Evolutionary conservation across 2,113 vertebrate species (phyloP).

Genomic region (Phylloscopus trochilus): DNA sequence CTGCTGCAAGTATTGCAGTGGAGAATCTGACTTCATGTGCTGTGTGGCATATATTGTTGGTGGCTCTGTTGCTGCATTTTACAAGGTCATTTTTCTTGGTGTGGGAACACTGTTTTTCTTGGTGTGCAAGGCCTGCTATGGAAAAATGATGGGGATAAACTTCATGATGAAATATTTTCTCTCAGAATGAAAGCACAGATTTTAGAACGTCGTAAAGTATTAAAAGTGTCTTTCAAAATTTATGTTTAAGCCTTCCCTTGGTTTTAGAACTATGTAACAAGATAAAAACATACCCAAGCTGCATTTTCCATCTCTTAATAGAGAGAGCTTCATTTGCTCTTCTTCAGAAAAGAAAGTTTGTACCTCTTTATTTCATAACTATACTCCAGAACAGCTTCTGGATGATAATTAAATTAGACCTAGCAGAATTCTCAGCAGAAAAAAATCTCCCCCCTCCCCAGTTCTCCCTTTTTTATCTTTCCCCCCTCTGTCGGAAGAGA

Average conservation of each 20-base stretch:
- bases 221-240: not conserved
- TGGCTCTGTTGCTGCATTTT: constrained; percentile 26
- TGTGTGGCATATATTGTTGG: constrained; percentile 3
- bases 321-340: not conserved
- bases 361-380: not conserved
- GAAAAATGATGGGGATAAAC: constrained; percentile 43
- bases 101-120: constrained; percentile 42
- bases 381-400: not conserved
- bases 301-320: not conserved
- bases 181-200: not conserved
- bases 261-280: not conserved
- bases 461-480: accelerated
- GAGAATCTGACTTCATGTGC: constrained; percentile 45
- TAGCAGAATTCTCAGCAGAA: not conserved
- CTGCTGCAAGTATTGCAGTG: not conserved
- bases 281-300: not conserved
- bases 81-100: constrained; percentile 38
- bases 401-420: not conserved
- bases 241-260: not conserved
- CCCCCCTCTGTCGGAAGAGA: not conserved
- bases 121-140: not conserved
- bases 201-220: not conserved
- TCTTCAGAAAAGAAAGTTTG: not conserved
- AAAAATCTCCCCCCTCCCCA: not conserved
- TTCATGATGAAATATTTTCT: not conserved